Base-by-base conservation (phyloP, 2,888 invertebrate genomes). In the Notocelia uddmanniana region DNA sequence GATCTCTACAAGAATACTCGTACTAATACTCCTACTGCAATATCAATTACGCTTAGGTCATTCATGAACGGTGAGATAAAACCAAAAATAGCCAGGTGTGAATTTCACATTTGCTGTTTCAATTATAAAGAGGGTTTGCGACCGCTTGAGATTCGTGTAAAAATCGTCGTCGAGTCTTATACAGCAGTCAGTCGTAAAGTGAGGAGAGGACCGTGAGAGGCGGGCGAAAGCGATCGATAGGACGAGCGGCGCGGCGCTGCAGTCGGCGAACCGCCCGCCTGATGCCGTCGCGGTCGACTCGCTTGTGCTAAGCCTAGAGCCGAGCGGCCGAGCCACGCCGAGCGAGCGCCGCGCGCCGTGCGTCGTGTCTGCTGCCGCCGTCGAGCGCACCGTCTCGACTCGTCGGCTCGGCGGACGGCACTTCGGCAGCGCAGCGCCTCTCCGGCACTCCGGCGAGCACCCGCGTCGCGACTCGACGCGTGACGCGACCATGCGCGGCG, bases 401-500 rank as follows among this genome's bases (percentile, higher is more conserved):
- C 73, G 74, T 68, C 76, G 72, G 75, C 76, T 74, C 79, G 76
- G 54, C 66, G 67, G 76, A 45, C 66, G 67, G 67, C 60, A 72
- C 70, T 55, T 58, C 68, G 60, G 60, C 71, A 67, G 54, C 72
- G 59, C 71, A 67, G 55, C 72, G 66, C 70, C 66, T n/a, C 64
- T 66, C 66, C 82, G 78, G 76, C 89, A 89, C 83, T 88, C 79
- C 77, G 84, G 83, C 87, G 85, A 83, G 79, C 84, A 84, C 83
- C 75, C 83, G 86, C 88, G 86, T 81, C 85, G 88, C 83, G 85
- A 80, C 63, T 63, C 67, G 72, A 58, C 75, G 66, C 74, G 76
- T 83, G 86, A 87, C 90, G 92, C 90, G 85, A 91, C 87, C 83
- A 94, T 94, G 94, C 92, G 93, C 87, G 94, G 90, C 83, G 93